Conservation (phyloP, 2,113 vertebrate genomes). For the Nerophis lumbriciformis region DNA sequence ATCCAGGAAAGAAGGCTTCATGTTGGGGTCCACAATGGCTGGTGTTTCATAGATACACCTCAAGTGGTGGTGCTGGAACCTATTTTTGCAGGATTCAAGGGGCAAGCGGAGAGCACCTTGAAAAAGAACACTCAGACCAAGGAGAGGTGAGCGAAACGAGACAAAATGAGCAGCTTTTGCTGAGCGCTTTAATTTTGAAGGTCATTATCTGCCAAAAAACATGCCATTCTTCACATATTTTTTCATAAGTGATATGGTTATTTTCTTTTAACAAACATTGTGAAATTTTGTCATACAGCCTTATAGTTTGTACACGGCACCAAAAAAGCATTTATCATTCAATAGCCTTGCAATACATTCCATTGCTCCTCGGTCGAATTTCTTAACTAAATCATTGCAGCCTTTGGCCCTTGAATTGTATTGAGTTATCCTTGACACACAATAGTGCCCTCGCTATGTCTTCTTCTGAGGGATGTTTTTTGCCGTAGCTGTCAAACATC, state of each 20-base stretch:
- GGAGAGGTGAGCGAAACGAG: slow-evolving; percentile 66
- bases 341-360: slow-evolving; percentile 19
- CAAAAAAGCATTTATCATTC: slow-evolving; percentile 7
- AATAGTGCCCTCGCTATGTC: slow-evolving; percentile 25
- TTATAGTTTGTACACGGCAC: slow-evolving; percentile 14
- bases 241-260: too few relatives aligned
- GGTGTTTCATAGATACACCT: slow-evolving; percentile 80
- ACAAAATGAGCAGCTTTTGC: too few relatives aligned
- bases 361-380: slow-evolving; percentile 4
- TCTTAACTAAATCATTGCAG: neutral
- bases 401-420: slow-evolving; percentile 25
- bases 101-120: slow-evolving; percentile 51
- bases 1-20: slow-evolving; percentile 87
- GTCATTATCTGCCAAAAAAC: too few relatives aligned
- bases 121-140: slow-evolving; percentile 34
- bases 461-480: slow-evolving; percentile 24
- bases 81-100: slow-evolving; percentile 26
- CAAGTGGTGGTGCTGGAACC: slow-evolving; percentile 84
- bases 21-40: slow-evolving; percentile 84
- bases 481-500: slow-evolving; percentile 3
- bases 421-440: slow-evolving; percentile 17
- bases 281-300: neutral
- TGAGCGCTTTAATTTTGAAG: too few relatives aligned
- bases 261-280: too few relatives aligned
- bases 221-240: too few relatives aligned